Conservation (phyloP, 2,797 vertebrate species). For the Eulemur rubriventer region DNA sequence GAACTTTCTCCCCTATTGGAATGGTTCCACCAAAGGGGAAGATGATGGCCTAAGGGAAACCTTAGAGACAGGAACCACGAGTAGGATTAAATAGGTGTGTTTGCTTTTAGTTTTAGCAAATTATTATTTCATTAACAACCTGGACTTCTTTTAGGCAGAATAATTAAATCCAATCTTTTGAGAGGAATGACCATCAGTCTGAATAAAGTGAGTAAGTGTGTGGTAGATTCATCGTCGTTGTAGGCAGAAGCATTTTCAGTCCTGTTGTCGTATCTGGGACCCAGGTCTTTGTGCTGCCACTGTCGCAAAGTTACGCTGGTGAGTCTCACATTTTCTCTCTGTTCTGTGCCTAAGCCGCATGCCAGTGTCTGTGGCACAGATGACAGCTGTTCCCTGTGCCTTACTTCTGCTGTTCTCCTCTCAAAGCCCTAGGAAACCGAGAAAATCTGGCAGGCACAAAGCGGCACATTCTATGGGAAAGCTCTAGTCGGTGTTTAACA, state of each 20-base stretch:
- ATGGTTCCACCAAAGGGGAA: not conserved
- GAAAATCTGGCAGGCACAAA: not conserved
- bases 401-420: not conserved
- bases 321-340: not conserved
- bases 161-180: not conserved
- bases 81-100: not conserved
- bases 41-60: not conserved
- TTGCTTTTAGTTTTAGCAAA: not conserved
- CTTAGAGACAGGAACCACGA: not conserved
- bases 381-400: not conserved
- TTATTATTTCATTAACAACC: not conserved
- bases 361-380: fast-evolving
- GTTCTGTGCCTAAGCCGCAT: not conserved
- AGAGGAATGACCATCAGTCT: not conserved
- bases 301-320: not conserved
- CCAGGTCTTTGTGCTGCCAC: not conserved
- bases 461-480: not conserved
- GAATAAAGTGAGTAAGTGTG: not conserved
- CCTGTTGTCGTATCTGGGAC: not conserved
- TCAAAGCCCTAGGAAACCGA: not conserved
- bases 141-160: not conserved
- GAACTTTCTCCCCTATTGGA: not conserved
- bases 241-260: not conserved
- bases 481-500: not conserved
- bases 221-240: not conserved